Percentiles rank a stretch among this genome's conserved stretches.
These are phyloP conservation scores for Margarornis squamiger DNA, from an alignment of 2,797 vertebrate genomes.

Conservation along the genomic window DNA sequence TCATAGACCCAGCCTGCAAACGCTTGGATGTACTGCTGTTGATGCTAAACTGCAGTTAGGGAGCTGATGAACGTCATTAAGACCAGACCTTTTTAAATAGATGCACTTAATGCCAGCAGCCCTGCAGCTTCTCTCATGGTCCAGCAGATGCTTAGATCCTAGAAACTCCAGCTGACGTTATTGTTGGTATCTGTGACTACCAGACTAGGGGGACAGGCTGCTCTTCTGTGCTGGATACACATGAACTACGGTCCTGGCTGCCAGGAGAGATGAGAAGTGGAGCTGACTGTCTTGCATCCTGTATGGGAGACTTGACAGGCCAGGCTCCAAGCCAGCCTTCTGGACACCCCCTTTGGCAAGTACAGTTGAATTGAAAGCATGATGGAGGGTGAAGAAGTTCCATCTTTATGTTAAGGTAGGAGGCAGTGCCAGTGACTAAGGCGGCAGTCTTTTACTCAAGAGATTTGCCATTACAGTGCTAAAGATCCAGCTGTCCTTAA, in stretches of 20 bases:
- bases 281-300: not conserved
- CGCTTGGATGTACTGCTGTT: not conserved
- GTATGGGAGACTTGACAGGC: not conserved
- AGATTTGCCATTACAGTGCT: not conserved
- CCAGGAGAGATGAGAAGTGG: not conserved
- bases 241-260: not conserved
- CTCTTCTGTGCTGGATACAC: not conserved
- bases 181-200: not conserved
- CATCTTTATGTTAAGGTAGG: not conserved
- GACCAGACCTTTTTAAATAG: not conserved
- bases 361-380: fast-evolving
- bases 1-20: not conserved
- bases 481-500: not conserved
- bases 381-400: not conserved
- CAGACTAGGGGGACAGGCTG: not conserved
- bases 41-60: not conserved
- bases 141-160: not conserved
- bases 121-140: not conserved
- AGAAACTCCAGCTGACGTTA: not conserved
- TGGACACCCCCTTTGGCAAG: not conserved
- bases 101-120: not conserved
- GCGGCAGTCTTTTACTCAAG: not conserved
- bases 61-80: not conserved
- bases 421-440: not conserved
- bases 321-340: not conserved